Evolutionary conservation across 2,113 vertebrate species (phyloP).

Genomic region (Notarius quadriscutis): DNA sequence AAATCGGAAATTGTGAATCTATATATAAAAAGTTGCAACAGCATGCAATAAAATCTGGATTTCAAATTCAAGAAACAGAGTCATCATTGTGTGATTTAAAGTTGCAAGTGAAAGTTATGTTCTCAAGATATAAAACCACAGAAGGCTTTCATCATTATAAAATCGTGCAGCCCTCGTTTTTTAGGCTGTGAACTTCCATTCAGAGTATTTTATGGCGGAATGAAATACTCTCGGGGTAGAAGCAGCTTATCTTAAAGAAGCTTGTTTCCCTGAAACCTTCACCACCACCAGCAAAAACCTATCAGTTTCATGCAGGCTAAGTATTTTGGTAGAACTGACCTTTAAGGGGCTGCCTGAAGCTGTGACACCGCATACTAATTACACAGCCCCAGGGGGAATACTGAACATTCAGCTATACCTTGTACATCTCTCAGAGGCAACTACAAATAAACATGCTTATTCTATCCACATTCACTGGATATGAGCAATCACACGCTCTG

Average conservation of each 20-base stretch:
- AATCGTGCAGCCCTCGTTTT: neutral
- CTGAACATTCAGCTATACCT: neutral
- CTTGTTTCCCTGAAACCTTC: conserved; percentile 11
- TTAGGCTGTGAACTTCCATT: neutral
- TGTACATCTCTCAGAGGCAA: neutral
- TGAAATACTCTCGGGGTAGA: conserved; percentile 1
- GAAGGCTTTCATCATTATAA: neutral
- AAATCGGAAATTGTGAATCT: neutral
- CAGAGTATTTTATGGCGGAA: neutral
- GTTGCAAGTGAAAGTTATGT: neutral
- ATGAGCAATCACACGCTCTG: too few species aligned
- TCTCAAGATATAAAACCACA: neutral
- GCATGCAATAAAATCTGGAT: neutral
- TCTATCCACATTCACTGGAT: too few species aligned
- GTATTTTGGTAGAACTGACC: conserved; percentile 66
- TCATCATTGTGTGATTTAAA: conserved; percentile 12
- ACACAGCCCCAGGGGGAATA: conserved; percentile 8
- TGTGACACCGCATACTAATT: conserved; percentile 69
- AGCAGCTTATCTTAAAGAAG: conserved; percentile 37
- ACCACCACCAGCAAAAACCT: conserved; percentile 17
- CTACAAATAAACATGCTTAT: neutral
- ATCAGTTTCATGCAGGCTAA: conserved; percentile 48
- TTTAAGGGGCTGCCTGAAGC: conserved; percentile 64
- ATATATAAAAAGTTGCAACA: neutral
- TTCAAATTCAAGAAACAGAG: neutral